Conservation (phyloP, 2,888 invertebrate genomes). For the Ditula angustiorana region DNA sequence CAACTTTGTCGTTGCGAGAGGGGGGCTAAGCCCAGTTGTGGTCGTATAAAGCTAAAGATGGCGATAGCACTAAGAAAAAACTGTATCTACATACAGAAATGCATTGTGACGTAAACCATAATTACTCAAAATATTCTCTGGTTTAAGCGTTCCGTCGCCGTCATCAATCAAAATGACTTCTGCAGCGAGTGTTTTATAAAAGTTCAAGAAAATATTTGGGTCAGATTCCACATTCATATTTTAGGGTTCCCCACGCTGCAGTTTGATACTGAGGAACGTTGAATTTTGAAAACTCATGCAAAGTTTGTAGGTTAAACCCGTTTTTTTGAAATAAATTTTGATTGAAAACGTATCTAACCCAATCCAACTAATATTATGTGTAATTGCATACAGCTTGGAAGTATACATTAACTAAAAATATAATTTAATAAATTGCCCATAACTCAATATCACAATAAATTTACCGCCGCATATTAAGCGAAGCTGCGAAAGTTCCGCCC, state of each 20-base stretch:
- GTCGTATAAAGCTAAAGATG: too few species aligned
- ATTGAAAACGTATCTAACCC: too few species aligned
- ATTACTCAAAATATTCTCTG: slow-evolving; percentile 33
- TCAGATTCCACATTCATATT: slow-evolving; percentile 32
- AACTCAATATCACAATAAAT: slow-evolving; percentile 5
- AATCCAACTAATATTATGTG: too few species aligned
- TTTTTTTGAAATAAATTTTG: too few species aligned
- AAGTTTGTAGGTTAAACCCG: too few species aligned
- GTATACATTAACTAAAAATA: too few species aligned
- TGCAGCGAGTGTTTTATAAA: slow-evolving; percentile 58
- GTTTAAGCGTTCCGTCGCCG: slow-evolving; percentile 24
- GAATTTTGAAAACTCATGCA: too few species aligned
- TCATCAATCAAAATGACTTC: slow-evolving; percentile 65
- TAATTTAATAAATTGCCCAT: not conserved
- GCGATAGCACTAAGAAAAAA: not conserved
- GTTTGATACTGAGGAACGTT: too few species aligned
- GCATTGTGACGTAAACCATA: slow-evolving; percentile 31
- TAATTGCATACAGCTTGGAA: too few species aligned
- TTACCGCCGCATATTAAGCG: slow-evolving; percentile 18
- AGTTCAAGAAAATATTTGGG: slow-evolving; percentile 46
- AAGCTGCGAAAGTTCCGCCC: slow-evolving; percentile 28
- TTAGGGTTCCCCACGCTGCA: slow-evolving; percentile 1
- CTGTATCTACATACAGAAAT: not conserved
- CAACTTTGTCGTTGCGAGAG: too few species aligned
- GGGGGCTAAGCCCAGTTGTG: too few species aligned